Base-by-base conservation (phyloP, 2,888 invertebrate species). In the Hermodice carunculata region DNA sequence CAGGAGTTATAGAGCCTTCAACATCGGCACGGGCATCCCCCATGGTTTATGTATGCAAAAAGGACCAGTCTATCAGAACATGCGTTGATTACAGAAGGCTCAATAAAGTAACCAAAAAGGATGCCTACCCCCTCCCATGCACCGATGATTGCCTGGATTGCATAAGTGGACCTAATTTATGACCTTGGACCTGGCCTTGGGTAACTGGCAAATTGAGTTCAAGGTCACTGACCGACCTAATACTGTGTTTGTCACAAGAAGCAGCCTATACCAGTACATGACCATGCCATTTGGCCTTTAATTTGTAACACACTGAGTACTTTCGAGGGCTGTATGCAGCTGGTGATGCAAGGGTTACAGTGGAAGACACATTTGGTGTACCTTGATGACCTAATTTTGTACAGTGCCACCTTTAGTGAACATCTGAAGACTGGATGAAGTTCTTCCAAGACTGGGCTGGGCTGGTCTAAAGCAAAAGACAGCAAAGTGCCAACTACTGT, bases 231-330 rank as follows among this genome's bases (percentile, higher is more conserved):
- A 48, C 17, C 29, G 19, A n/a, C 14, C 51, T 11, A 51, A 44
- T 6, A 60, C 60, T 19, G 60, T 37, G 19, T 60, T 60, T 19
- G 29, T 32, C 14, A 40, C n/a, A 4, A 29, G 31, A 6, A 8
- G 31, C 3, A 28, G 49, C 5, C 44, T 49, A 11, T 60, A 49
- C 32, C 28, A 49, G 26, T 60, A 8, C 17, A 53, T 19, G 14
- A 3, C 24, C 4, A 51, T 52, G 60, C 52, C 60, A 4, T 49
- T 52, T 22, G 60, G 60, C 19, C 28, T n/a, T n/a, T n/a, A n/a
- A n/a, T 34, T 3, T 29, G 29, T 28, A 51, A 49, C 26, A 40
- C 32, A 5, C 60, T 52, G 11, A 19, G 24, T 2, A 37, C 51
- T 11, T 60, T 51, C 22, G 32, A 40, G 26, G n/a, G 28, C n/a